These are phyloP conservation scores for Haliclona indistincta DNA, from an alignment of 37 sponge, comb jelly and placozoan genomes.

Conservation along the genomic window DNA sequence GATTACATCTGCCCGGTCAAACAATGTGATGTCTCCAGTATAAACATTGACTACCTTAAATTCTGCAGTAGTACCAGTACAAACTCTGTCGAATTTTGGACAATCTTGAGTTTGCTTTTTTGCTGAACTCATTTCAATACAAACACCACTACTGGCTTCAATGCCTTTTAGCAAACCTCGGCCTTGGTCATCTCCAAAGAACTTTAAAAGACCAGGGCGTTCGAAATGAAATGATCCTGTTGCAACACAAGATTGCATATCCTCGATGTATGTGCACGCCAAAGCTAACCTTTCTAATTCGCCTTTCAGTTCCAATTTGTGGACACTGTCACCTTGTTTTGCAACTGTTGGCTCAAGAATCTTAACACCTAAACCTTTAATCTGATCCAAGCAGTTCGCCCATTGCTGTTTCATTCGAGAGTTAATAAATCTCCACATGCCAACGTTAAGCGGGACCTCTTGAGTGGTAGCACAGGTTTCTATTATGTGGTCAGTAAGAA, in stretches of 20 bases:
- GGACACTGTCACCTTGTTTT: too few relatives aligned
- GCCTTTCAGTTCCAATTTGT: too few relatives aligned
- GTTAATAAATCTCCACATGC: slow-evolving; percentile 22
- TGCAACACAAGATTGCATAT: too few relatives aligned
- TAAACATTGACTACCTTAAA: slow-evolving; percentile 18
- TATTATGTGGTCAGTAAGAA: slow-evolving; percentile 13
- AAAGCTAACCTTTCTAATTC: too few relatives aligned
- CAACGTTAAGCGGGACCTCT: slow-evolving; percentile 1
- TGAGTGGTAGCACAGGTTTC: slow-evolving; percentile 6
- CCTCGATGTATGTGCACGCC: too few relatives aligned
- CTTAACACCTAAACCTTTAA: not conserved
- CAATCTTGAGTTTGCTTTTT: not conserved
- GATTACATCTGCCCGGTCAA: slow-evolving; percentile 56
- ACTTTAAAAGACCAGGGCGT: slow-evolving; percentile 36
- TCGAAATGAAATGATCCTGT: too few relatives aligned
- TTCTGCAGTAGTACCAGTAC: slow-evolving; percentile 20
- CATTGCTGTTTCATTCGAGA: slow-evolving; percentile 8
- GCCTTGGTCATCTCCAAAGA: slow-evolving; percentile 12
- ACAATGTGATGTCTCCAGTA: slow-evolving; percentile 68
- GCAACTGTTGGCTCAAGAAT: too few relatives aligned
- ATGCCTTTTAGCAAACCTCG: slow-evolving; percentile 20
- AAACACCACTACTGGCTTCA: slow-evolving; percentile 9
- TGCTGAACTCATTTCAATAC: slow-evolving; percentile 42
- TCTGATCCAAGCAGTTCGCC: not conserved
- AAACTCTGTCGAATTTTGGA: not conserved